Conservation (phyloP, 2,888 invertebrate genomes). For the Acheta domesticus region DNA sequence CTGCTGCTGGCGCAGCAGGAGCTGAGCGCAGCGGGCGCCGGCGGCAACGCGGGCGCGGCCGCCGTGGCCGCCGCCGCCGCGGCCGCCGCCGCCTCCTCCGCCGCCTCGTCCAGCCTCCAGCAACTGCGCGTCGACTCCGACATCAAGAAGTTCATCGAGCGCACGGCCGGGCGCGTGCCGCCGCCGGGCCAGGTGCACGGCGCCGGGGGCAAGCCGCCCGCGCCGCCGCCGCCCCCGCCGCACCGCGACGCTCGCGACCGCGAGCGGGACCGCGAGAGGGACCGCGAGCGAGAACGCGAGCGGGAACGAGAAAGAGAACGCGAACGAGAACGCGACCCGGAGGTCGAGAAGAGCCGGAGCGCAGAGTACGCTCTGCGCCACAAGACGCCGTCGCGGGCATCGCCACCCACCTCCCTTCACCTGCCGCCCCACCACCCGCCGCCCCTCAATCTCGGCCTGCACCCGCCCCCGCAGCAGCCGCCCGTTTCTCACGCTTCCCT, state of each 20-base stretch:
- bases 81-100: slow-evolving; percentile 47
- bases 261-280: neutral
- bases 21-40: slow-evolving; percentile 26
- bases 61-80: slow-evolving; percentile 45
- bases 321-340: neutral
- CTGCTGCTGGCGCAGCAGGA: slow-evolving; percentile 50
- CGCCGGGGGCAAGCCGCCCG: slow-evolving; percentile 19
- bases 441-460: slow-evolving; percentile 46
- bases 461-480: slow-evolving; percentile 41
- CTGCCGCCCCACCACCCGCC: slow-evolving; percentile 36
- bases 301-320: slow-evolving; percentile 28
- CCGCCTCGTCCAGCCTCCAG: slow-evolving; percentile 33
- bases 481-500: slow-evolving; percentile 49
- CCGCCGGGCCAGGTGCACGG: slow-evolving; percentile 57
- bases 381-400: slow-evolving; percentile 47
- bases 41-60: neutral
- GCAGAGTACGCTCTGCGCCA: slow-evolving; percentile 39
- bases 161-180: slow-evolving; percentile 74
- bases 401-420: slow-evolving; percentile 46
- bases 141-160: slow-evolving; percentile 57
- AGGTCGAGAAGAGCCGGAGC: slow-evolving; percentile 43
- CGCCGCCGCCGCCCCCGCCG: slow-evolving; percentile 40
- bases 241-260: slow-evolving; percentile 43
- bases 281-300: slow-evolving; percentile 18
- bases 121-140: slow-evolving; percentile 50